Evolutionary conservation across 2,113 vertebrate genomes (phyloP), one percentile per base, ranked within the genome.

Genomic region (Ursus arctos): DNA sequence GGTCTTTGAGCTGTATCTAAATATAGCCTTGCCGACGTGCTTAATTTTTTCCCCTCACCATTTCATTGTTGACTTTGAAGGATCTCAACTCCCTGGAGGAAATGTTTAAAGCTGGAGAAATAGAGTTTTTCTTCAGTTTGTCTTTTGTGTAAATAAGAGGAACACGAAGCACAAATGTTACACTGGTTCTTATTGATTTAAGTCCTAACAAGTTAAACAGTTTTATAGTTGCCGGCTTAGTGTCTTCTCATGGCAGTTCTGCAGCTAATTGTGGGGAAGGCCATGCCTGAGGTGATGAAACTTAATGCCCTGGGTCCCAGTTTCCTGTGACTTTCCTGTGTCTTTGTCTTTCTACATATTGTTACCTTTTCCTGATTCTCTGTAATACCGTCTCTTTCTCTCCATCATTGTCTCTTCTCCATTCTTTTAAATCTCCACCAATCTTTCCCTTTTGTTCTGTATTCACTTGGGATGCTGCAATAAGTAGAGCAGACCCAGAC

Each of bases 131-230:
- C 84, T 94, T 77, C 55, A 84, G 93, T 69, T 82, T 69, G 87
- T 86, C 26, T 91, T 76, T 94, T 47, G 97, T 85, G 95, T 69
- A 74, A 98, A 97, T 63, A 91, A 65, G 14, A 95, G 51, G 94
- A 81, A 59, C 7, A 7, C 0, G 89, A 69, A 89, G 80, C 90
- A 95, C 12, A 92, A 94, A 89, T 92, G 69, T 67, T 96, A 71
- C 10, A 26, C 12, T 33, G 77, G 53, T 24, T 95, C 61, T 49
- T 95, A 28, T 61, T 96, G 91, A n/a, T 80, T 31, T 61, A 85
- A 90, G 18, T 7, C 76, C 81, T 94, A 51, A 53, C 93, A 61
- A 83, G 15, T 95, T 61, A 47, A 86, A 69, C 5, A 72, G 83
- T 13, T 95, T 88, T 84, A 53, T 21, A 77, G 93, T 71, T 53